phyloP scores from a whole-genome alignment of 2,113 vertebrate genomes.

The Paraplagusia blochii region DNA sequence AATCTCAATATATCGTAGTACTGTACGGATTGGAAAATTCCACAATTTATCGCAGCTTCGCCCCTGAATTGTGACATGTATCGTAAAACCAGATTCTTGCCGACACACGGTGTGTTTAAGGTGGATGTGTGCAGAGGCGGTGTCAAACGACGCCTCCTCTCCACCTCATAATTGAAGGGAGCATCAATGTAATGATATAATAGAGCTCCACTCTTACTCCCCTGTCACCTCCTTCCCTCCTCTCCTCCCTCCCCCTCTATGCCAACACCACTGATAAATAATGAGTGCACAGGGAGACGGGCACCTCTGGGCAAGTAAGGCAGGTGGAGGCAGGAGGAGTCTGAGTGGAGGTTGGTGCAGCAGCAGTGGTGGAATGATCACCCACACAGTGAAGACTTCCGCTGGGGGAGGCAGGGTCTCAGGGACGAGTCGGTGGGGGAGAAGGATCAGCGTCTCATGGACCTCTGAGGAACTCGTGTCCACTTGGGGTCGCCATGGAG shows the following conservation, averaged over 20 bases:
- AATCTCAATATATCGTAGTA: no score
- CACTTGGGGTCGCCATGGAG: conserved; percentile 72
- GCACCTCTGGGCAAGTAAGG: neutral
- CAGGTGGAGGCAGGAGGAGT: no score
- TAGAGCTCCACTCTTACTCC: conserved; percentile 28
- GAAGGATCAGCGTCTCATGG: conserved; percentile 52
- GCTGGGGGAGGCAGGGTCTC: conserved; percentile 8
- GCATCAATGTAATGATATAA: conserved; percentile 47
- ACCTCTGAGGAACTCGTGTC: conserved; percentile 63
- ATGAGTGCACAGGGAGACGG: conserved; percentile 1
- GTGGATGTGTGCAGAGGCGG: conserved; percentile 24
- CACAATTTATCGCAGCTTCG: no score
- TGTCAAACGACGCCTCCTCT: conserved; percentile 52
- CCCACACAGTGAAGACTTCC: conserved; percentile 13
- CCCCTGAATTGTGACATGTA: no score
- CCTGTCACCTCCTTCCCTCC: conserved; percentile 19
- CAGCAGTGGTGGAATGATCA: conserved; percentile 22
- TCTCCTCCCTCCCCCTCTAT: no score
- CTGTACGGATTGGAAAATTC: no score
- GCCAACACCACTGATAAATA: conserved; percentile 37
- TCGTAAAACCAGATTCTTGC: no score
- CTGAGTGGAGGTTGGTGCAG: neutral
- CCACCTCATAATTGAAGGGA: conserved; percentile 48
- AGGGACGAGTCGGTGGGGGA: conserved; percentile 26
- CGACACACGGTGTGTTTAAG: neutral